Base-by-base conservation (phyloP, 2,113 vertebrate genomes). In the Cephalopholis sonnerati region DNA sequence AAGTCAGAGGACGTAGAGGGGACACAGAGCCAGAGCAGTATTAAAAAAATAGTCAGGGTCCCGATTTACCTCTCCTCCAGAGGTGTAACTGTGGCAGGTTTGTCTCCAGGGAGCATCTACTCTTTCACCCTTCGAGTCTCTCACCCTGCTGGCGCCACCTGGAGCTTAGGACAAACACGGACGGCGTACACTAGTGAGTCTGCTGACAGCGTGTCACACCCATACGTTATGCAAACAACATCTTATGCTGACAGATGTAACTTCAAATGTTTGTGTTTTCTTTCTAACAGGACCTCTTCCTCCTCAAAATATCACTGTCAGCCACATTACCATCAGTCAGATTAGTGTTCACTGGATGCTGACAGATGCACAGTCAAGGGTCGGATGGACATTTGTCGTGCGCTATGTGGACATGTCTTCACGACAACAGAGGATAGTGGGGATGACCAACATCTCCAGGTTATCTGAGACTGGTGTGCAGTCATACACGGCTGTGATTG, bases 141-240 rank as follows among this genome's bases (percentile, higher is more conserved):
- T 77, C 96, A 93, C 72, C 70, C 87, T 70, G 66, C 90, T 65
- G 95, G 96, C 62, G 92, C 89, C 57, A 90, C 93, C 71, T 90
- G 89, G 92, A 92, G 64, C 55, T 91, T 98, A 91, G 96, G 95
- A 91, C 95, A 94, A 68, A 27, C 95, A 69, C 91, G 92, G 27
- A 92, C 86, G 24, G 85, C 93, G 27, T 92, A 96, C 91, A 97
- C 96, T 88, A 94, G 97, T 97, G 94, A 97, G 97, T 96, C 58
- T 65, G 54, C 50, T 64, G 51, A 72, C 24, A 64, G 48, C 0
- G 16, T 44, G 17, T 51, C 18, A 77, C 24, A 59, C 9, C 68
- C 25, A 29, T 2, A 53, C 12, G 7, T 32, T 53, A n/a, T 12
- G 46, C 10, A 61, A 46, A 3, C 17, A 48, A 1, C 24, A 24